Conservation (phyloP, 1,140 invertebrate species). For the Wiebesia pumilae region DNA sequence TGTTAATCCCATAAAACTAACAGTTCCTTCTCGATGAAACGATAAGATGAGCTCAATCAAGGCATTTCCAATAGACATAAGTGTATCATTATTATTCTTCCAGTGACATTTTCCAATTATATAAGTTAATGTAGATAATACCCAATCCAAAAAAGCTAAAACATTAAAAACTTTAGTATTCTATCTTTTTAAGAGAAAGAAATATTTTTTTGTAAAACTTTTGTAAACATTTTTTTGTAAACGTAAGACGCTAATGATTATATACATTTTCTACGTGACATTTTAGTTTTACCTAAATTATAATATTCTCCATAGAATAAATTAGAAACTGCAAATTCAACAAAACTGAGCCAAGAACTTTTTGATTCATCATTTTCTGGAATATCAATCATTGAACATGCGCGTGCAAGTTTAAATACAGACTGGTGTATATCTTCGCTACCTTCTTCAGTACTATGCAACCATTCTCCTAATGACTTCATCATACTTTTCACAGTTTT, state of each 20-base stretch:
- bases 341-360: slow-evolving; percentile 63
- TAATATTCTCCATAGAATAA: slow-evolving; percentile 71
- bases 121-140: slow-evolving; percentile 74
- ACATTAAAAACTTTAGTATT: slow-evolving; percentile 48
- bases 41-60: slow-evolving; percentile 75
- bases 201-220: slow-evolving; percentile 9
- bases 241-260: neutral
- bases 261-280: neutral
- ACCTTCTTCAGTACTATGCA: slow-evolving; percentile 60
- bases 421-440: slow-evolving; percentile 68
- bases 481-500: slow-evolving; percentile 66
- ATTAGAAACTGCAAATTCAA: slow-evolving; percentile 66
- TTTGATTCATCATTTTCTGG: slow-evolving; percentile 53
- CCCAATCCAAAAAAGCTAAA: slow-evolving; percentile 75
- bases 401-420: slow-evolving; percentile 64
- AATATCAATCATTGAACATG: slow-evolving; percentile 62
- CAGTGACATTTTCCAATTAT: slow-evolving; percentile 73
- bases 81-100: slow-evolving; percentile 65
- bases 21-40: slow-evolving; percentile 73
- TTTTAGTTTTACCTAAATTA: slow-evolving; percentile 72
- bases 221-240: neutral
- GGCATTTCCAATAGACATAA: slow-evolving; percentile 62
- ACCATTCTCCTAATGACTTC: slow-evolving; percentile 63
- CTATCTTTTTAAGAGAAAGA: neutral
- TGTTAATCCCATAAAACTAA: slow-evolving; percentile 76